Conservation (phyloP, 1,140 invertebrate species). For the Drosophila yakuba region DNA sequence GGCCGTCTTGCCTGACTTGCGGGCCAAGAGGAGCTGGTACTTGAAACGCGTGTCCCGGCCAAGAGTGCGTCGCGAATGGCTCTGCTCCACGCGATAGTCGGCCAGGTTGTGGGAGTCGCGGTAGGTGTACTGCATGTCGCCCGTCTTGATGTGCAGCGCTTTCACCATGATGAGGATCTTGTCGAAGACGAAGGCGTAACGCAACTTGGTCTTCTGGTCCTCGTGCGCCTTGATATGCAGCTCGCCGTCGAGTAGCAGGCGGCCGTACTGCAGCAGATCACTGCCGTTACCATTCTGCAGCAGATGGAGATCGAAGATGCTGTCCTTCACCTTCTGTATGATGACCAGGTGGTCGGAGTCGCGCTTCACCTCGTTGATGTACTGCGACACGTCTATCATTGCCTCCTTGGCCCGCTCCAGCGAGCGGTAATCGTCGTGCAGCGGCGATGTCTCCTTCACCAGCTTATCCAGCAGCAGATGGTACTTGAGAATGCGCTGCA, state of each 20-base stretch:
- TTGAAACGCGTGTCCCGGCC: constrained; percentile 91
- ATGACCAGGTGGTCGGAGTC: constrained; percentile 97
- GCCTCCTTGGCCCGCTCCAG: constrained; percentile 96
- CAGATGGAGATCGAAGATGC: constrained; percentile 91
- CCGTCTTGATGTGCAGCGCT: constrained; percentile 89
- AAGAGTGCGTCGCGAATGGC: constrained; percentile 87
- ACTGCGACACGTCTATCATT: constrained; percentile 98
- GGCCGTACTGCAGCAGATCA: constrained; percentile 94
- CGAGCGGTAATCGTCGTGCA: constrained; percentile 93
- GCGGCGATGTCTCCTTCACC: constrained; percentile 94
- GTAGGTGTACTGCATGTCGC: constrained; percentile 95
- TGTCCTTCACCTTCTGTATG: constrained; percentile 95
- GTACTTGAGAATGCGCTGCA: constrained; percentile 99
- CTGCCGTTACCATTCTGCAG: constrained; percentile 92
- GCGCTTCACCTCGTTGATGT: constrained; percentile 99
- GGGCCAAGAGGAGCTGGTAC: constrained; percentile 93
- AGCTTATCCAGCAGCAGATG: constrained; percentile 96
- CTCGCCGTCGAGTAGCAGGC: constrained; percentile 96
- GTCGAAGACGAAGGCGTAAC: constrained; percentile 98
- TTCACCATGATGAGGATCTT: constrained; percentile 98
- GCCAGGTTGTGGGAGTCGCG: constrained; percentile 93
- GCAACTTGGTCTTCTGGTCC: constrained; percentile 93
- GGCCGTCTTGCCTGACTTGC: constrained; percentile 92
- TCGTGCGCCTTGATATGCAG: constrained; percentile 96
- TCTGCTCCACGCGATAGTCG: constrained; percentile 95